These are phyloP conservation scores for Drepana falcataria DNA, from an alignment of 2,888 invertebrate species.

Conservation along the genomic window DNA sequence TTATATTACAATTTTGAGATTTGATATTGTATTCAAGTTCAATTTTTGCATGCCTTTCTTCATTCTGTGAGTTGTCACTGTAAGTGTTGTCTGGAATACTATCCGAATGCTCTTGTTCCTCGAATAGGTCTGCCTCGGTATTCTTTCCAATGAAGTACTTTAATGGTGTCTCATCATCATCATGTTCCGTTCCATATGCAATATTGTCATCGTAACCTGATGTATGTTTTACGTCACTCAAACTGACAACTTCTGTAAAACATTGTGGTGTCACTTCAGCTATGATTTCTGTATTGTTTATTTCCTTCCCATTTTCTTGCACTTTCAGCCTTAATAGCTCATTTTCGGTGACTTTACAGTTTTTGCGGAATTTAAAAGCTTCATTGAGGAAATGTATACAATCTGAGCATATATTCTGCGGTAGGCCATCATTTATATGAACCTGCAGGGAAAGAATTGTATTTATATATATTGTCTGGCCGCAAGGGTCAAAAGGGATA, in stretches of 20 bases:
- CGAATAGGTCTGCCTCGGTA: not conserved
- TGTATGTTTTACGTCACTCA: not conserved
- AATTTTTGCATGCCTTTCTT: too few relatives aligned
- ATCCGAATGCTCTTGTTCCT: not conserved
- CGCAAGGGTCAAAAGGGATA: too few relatives aligned
- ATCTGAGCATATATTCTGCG: constrained; percentile 38
- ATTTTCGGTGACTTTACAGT: constrained; percentile 30
- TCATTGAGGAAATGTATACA: constrained; percentile 28
- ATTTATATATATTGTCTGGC: not conserved
- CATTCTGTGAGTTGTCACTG: too few relatives aligned
- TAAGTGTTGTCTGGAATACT: too few relatives aligned
- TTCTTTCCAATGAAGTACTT: constrained; percentile 4
- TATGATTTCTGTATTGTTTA: not conserved
- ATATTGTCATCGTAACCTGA: not conserved
- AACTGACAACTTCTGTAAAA: not conserved
- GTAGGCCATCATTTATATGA: constrained; percentile 31
- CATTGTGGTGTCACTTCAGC: not conserved
- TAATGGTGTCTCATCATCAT: constrained; percentile 17
- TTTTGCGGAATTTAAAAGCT: constrained; percentile 33
- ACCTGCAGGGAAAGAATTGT: constrained; percentile 26
- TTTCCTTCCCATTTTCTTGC: not conserved
- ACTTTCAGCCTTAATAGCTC: constrained; percentile 18
- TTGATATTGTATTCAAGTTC: too few relatives aligned
- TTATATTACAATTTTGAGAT: too few relatives aligned
- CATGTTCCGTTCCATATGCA: constrained; percentile 4